A percentile compares a stretch with the other conserved stretches of the same genome.
Evolutionary conservation across 2,888 invertebrate genomes (phyloP).

Genomic region (Meghimatium bilineatum): DNA sequence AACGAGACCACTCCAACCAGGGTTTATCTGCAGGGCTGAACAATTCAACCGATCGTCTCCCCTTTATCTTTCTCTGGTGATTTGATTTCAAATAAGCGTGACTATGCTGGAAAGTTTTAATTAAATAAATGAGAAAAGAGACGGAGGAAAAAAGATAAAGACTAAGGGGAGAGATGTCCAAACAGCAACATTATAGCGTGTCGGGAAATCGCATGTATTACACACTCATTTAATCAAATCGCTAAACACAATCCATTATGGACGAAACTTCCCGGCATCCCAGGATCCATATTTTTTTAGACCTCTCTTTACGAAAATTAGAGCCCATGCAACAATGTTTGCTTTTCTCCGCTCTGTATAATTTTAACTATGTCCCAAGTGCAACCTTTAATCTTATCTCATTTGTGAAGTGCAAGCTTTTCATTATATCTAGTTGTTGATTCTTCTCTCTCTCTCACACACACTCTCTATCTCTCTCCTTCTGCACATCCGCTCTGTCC

Average conservation of each 20-base stretch:
- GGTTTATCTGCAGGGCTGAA: no score
- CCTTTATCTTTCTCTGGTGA: neutral
- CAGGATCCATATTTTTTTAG: neutral
- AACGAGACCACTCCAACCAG: neutral
- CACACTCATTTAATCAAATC: slow-evolving; percentile 28
- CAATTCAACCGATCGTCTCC: neutral
- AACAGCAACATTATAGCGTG: neutral
- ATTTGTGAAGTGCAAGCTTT: neutral
- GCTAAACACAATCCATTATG: neutral
- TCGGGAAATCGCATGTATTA: neutral
- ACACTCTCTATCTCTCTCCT: neutral
- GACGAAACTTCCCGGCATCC: neutral
- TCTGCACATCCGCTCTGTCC: neutral
- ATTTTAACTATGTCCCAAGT: neutral
- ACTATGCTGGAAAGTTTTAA: neutral
- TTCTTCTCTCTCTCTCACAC: neutral
- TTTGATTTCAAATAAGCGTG: neutral
- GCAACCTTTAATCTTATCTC: slow-evolving; percentile 1
- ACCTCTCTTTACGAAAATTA: neutral
- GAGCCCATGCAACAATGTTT: neutral
- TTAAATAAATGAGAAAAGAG: neutral
- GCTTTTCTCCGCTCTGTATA: neutral
- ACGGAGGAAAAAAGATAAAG: neutral
- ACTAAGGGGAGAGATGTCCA: neutral
- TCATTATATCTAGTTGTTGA: neutral